Evolutionary conservation across 1,140 invertebrate species (phyloP).

Genomic region (Lepidurus arcticus): DNA sequence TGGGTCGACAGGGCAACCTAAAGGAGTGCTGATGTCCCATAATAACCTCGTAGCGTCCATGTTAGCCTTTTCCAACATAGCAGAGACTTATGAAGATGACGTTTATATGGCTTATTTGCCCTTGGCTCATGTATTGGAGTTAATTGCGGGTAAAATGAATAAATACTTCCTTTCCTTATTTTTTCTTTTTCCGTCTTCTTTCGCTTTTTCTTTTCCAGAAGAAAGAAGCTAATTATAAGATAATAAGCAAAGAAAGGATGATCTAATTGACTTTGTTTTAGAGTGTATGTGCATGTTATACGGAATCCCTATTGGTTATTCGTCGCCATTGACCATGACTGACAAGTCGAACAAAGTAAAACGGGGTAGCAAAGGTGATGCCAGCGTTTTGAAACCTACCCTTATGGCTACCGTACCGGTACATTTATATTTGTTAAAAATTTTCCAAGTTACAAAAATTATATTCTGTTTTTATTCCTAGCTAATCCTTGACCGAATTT

Average conservation of each 20-base stretch:
- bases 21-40: slow-evolving; percentile 64
- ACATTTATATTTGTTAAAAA: slow-evolving; percentile 41
- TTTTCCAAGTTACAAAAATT: background rate
- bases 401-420: slow-evolving; percentile 93
- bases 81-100: slow-evolving; percentile 53
- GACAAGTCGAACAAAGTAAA: slow-evolving; percentile 95
- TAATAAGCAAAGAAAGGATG: background rate
- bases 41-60: slow-evolving; percentile 83
- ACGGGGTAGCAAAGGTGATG: slow-evolving; percentile 83
- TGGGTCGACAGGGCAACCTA: slow-evolving; percentile 71
- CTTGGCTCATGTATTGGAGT: slow-evolving; percentile 93
- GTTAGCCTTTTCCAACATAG: slow-evolving; percentile 72
- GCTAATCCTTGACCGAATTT: slow-evolving; percentile 90
- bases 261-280: slow-evolving; percentile 38
- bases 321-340: slow-evolving; percentile 88
- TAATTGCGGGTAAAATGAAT: slow-evolving; percentile 55
- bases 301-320: slow-evolving; percentile 94
- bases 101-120: slow-evolving; percentile 92
- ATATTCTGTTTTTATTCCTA: slow-evolving; percentile 47
- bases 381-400: slow-evolving; percentile 81
- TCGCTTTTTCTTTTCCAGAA: slow-evolving; percentile 30
- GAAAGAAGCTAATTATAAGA: slow-evolving; percentile 36
- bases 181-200: background rate
- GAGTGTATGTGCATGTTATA: slow-evolving; percentile 53
- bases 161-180: slow-evolving; percentile 10